Conservation (phyloP, 2,888 invertebrate genomes). For the Dryocosmus kuriphilus region DNA sequence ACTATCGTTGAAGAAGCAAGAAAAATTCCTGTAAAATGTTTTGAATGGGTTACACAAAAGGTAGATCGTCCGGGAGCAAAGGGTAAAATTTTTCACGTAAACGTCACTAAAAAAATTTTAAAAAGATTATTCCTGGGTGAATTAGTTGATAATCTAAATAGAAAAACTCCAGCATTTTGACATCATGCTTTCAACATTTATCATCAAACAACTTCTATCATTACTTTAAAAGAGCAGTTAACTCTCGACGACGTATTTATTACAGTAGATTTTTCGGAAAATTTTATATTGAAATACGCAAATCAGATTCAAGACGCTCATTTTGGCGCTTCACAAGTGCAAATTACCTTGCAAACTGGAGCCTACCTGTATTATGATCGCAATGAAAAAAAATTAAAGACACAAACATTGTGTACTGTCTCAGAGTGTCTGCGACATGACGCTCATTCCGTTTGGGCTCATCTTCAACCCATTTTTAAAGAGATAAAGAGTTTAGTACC, state of each 20-base stretch:
- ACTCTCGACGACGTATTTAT: constrained; percentile 5
- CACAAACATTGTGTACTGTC: constrained; percentile 14
- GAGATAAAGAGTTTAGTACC: background rate
- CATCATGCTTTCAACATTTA: constrained; percentile 1
- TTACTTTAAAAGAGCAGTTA: constrained; percentile 8
- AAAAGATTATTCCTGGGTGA: background rate
- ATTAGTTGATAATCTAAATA: constrained; percentile 6
- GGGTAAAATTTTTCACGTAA: too few species aligned
- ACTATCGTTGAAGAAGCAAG: too few species aligned
- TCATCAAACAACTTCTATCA: background rate
- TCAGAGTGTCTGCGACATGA: constrained; percentile 2
- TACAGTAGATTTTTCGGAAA: too few species aligned
- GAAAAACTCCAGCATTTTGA: background rate
- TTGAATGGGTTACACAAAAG: too few species aligned
- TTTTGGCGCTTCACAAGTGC: too few species aligned
- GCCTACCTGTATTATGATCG: background rate
- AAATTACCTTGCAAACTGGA: background rate
- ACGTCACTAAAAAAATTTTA: too few species aligned
- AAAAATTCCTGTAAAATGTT: too few species aligned
- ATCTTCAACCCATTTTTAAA: background rate
- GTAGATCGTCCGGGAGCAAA: too few species aligned
- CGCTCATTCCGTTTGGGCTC: constrained; percentile 11
- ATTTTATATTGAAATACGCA: too few species aligned
- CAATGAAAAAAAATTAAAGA: background rate
- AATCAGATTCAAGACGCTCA: too few species aligned